Percentiles rank a stretch among this genome's conserved stretches.
Evolutionary conservation across 2,797 vertebrate genomes (phyloP).

Genomic region (Carcharodon carcharias): DNA sequence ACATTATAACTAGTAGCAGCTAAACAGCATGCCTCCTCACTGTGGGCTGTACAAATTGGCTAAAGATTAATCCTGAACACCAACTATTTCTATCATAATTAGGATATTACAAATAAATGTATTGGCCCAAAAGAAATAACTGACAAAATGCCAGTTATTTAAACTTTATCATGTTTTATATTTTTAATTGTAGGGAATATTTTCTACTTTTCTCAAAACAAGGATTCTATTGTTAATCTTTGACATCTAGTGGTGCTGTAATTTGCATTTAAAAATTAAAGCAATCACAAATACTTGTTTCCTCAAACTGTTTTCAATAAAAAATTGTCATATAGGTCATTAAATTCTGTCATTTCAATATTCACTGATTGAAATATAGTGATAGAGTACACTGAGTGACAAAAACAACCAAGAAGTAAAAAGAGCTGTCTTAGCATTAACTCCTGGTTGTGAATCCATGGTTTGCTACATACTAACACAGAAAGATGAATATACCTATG

Average conservation of each 20-base stretch:
- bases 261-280: background rate
- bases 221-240: background rate
- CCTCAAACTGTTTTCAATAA: background rate
- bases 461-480: background rate
- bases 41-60: background rate
- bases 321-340: background rate
- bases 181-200: background rate
- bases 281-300: background rate
- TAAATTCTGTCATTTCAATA: background rate
- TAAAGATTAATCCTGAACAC: background rate
- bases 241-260: background rate
- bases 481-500: background rate
- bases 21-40: background rate
- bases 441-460: background rate
- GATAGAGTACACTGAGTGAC: background rate
- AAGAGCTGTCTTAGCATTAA: background rate
- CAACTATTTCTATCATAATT: background rate
- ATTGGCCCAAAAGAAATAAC: background rate
- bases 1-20: conserved; percentile 1
- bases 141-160: background rate
- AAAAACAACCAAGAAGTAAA: background rate
- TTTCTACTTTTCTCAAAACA: background rate
- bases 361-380: background rate
- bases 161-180: background rate
- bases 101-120: background rate